Base-by-base conservation (phyloP, 1,140 invertebrate genomes). In the Zaprionus capensis region DNA sequence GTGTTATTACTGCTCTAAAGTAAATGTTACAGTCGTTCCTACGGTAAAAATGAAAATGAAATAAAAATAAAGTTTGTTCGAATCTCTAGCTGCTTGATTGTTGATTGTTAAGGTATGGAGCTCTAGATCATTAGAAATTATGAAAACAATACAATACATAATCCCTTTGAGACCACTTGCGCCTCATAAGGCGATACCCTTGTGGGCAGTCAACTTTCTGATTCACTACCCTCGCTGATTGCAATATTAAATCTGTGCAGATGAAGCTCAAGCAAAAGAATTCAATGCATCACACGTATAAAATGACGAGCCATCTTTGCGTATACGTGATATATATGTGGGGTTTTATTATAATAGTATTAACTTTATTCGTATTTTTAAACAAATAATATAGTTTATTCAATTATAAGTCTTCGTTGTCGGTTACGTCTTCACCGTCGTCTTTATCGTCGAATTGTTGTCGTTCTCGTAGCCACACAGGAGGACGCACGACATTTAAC, bases 171-270 rank as follows among this genome's bases (percentile, higher is more conserved):
- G 63, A 53, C 22, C 51, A 66, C 51, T 66, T 66, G 24, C 24
- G 7, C 3, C 64, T 66, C 64, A 57, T 66, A 51, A 44, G 64
- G 4, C 64, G 22, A 24, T 53, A 66, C n/a, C n/a, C 53, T n/a
- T n/a, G n/a, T n/a, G n/a, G n/a, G n/a, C n/a, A n/a, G n/a, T n/a
- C n/a, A n/a, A 41, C 34, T 9, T 14, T 22, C 20, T 53, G 41
- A 66, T 56, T 14, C 9, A 34, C 31, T 34, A 57, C 53, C 41
- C 41, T 31, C 20, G 38, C 41, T 66, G 64, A 66, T 57, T 22
- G 24, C 64, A 56, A 28, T 44, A 57, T 57, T 66, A 57, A 57
- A 66, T 66, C 51, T 44, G 22, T 44, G 64, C 53, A 66, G 53
- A 66, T 56, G 20, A n/a, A 28, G 1, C 34, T 56, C 31, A n/a